Base-by-base conservation (phyloP, 2,797 vertebrate species). In the Pogonophryne albipinna region DNA sequence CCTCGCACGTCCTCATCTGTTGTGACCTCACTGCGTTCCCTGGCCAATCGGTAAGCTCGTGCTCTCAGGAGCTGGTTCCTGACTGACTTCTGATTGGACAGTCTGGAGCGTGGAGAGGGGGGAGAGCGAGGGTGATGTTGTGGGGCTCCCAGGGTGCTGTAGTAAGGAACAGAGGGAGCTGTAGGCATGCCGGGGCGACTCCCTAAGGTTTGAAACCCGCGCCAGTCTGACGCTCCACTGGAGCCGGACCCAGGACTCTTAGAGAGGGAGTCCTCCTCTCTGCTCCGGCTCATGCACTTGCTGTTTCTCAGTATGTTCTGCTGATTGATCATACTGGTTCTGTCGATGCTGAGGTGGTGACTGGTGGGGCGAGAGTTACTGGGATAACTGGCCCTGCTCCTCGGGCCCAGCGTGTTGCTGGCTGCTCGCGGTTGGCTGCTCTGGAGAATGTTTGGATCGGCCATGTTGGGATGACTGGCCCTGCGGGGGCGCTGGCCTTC, bases 21-120 rank as follows among this genome's bases (percentile, higher is more conserved):
- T 2, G 93, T 93, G 80, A 91, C 88, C 62, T 92, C 83, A 0
- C 90, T 93, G 80, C 85, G 86, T 15, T 94, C 91, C 49, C 91
- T 76, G 38, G 91, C 82, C 53, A 88, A 46, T 66, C 84, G 85
- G 45, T 86, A 87, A 0, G 94, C 94, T 34, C 93, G 83, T 4
- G 91, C 94, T 56, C 88, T 84, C 23, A 95, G 92, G 71, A 94
- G 84, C 67, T 89, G 87, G 66, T 92, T 94, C 71, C 94, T 83
- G 38, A 90, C 80, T 0, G 88, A 91, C 75, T 85, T 93, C 69
- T 92, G 93, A 79, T 91, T 93, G 74, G 91, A 85, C 49, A 79
- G 62, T 47, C 87, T 91, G 14, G 87, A 89, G 23, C 91, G 89
- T 2, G 93, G 89, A 0, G 90, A 93, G 1, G 88, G 85, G 2